A percentile compares a stretch with the other conserved stretches of the same genome.
phyloP scores from a whole-genome alignment of 2,888 invertebrate species.

The Geotrupes spiniger region DNA sequence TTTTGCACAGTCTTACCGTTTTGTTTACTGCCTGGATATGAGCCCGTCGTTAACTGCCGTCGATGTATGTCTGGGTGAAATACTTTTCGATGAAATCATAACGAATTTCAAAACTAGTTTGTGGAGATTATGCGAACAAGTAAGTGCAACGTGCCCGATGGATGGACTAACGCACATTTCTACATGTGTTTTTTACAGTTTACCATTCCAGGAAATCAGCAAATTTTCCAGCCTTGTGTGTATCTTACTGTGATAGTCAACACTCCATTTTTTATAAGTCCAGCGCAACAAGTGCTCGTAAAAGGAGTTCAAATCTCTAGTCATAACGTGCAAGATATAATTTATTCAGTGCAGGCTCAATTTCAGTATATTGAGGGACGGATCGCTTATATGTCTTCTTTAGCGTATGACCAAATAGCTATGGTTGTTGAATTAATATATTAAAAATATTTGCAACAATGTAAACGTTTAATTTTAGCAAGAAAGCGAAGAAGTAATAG shows the following conservation, averaged over 20 bases:
- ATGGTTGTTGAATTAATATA: slow-evolving; percentile 32
- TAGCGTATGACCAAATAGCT: slow-evolving; percentile 57
- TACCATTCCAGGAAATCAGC: slow-evolving; percentile 62
- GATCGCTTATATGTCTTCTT: slow-evolving; percentile 56
- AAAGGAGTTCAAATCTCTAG: slow-evolving; percentile 65
- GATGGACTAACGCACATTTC: too few relatives aligned
- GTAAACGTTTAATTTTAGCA: slow-evolving; percentile 43
- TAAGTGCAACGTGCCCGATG: slow-evolving; percentile 44
- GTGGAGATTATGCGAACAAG: slow-evolving; percentile 57
- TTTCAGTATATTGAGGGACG: slow-evolving; percentile 60
- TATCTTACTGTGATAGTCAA: slow-evolving; percentile 75
- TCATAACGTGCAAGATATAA: slow-evolving; percentile 58
- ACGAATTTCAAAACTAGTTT: slow-evolving; percentile 56
- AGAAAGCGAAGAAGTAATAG: slow-evolving; percentile 55
- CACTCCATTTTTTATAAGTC: slow-evolving; percentile 69
- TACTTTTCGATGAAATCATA: slow-evolving; percentile 61
- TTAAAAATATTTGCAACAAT: neutral
- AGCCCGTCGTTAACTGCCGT: slow-evolving; percentile 73
- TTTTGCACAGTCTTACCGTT: slow-evolving; percentile 66
- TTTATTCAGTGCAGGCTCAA: slow-evolving; percentile 57
- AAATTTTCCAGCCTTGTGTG: slow-evolving; percentile 63
- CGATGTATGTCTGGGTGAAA: slow-evolving; percentile 60
- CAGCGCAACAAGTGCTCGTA: slow-evolving; percentile 69
- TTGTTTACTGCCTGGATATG: slow-evolving; percentile 74
- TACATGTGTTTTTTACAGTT: slow-evolving; percentile 54